Evolutionary conservation across 1,140 invertebrate genomes (phyloP), one percentile per base, ranked within the genome.

Genomic region (Hydropsyche tenuis): DNA sequence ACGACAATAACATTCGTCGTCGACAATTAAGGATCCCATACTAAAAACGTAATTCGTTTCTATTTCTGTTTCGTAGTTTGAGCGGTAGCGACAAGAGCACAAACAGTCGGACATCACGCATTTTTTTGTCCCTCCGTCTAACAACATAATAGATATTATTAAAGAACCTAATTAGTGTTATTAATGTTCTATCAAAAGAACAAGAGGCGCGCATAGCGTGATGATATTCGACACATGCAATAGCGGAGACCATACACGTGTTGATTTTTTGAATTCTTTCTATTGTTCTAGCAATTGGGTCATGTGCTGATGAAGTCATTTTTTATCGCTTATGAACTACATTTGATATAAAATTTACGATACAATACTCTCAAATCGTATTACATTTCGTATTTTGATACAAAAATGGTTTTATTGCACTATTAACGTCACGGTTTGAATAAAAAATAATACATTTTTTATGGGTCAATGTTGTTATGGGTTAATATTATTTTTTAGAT

Each of bases 101-200:
- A 48, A 68, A 48, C 45, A 43, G 22, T 68, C 45, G 16, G 16
- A 43, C 42, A 48, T 46, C 65, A 68, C 65, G 65, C 43, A 68
- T 68, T 48, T 68, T 68, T 68, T 48, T 43, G 30, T 37, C 56
- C 56, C 56, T 60, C 23, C 56, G 56, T 48, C 43, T 68, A 68
- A 68, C 65, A 68, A 68, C 65, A 68, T 68, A 68, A 68, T 68
- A 68, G 65, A 68, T 48, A 68, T 43, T 48, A 68, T 68, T 68
- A 68, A 68, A 68, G 65, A 48, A 48, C 45, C 65, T 68, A 68
- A 68, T 68, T 68, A 68, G 65, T 68, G 65, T 68, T 68, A 68
- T 68, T 68, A 68, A 68, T 68, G 65, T 68, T 48, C 43, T 68
- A 27, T 46, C 37, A 68, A 68, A 68, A 65, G 42, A 46, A 68